phyloP scores from a whole-genome alignment of 2,888 invertebrate genomes.

The Steinernema hermaphroditum region DNA sequence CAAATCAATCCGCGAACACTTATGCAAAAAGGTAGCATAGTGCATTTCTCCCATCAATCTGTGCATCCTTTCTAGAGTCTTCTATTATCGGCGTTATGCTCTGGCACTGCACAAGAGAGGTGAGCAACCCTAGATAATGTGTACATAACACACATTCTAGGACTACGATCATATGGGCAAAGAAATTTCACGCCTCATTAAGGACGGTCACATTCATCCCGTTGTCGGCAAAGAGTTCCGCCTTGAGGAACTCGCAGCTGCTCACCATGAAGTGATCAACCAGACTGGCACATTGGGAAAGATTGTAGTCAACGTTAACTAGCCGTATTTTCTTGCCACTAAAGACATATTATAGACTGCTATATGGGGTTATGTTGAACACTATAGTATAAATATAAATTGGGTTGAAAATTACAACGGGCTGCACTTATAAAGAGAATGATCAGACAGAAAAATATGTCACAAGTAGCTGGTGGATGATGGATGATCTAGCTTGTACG shows the following conservation, averaged over 20 bases:
- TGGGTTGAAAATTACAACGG: too few relatives aligned
- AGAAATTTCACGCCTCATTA: slow-evolving; percentile 31
- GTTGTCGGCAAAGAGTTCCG: slow-evolving; percentile 29
- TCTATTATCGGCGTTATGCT: slow-evolving; percentile 40
- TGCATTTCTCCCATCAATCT: background rate
- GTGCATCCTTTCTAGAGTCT: background rate
- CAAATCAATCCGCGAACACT: slow-evolving; percentile 68
- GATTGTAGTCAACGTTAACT: slow-evolving; percentile 26
- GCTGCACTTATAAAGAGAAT: too few relatives aligned
- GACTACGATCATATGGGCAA: slow-evolving; percentile 38
- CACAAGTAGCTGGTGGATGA: too few relatives aligned
- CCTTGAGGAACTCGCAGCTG: slow-evolving; percentile 34
- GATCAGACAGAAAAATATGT: too few relatives aligned
- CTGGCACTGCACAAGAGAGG: background rate
- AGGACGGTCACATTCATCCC: slow-evolving; percentile 32
- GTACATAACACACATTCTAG: slow-evolving; percentile 19
- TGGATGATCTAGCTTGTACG: too few relatives aligned
- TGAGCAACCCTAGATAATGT: background rate
- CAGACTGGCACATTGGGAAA: slow-evolving; percentile 31
- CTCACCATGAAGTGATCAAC: slow-evolving; percentile 26
- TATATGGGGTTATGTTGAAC: too few relatives aligned
- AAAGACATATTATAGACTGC: too few relatives aligned
- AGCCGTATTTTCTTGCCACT: background rate
- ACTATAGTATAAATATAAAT: too few relatives aligned
- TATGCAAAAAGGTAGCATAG: slow-evolving; percentile 66